phyloP scores from a whole-genome alignment of 2,113 vertebrate species.

The Galbula dea region DNA sequence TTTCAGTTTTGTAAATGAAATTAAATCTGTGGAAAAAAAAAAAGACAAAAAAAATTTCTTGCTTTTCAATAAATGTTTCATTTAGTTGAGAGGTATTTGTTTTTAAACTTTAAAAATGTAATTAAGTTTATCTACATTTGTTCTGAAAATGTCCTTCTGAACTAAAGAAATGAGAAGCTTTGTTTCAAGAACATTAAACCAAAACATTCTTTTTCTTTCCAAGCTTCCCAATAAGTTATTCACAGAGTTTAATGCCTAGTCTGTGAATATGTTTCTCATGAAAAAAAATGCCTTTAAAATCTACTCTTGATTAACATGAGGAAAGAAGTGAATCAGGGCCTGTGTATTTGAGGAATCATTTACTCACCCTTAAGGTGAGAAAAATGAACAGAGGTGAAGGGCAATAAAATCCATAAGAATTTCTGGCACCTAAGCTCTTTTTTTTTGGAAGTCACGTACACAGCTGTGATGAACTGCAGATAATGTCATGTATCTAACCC shows the following conservation, averaged over 20 bases:
- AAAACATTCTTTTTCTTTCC: neutral
- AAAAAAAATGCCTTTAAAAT: conserved; percentile 39
- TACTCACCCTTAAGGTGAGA: neutral
- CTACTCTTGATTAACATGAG: conserved; percentile 32
- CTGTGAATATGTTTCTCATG: neutral
- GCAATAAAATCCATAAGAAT: neutral
- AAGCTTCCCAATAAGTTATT: neutral
- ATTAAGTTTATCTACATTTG: neutral
- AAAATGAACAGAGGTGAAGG: conserved; percentile 29
- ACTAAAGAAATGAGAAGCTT: neutral
- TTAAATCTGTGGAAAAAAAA: neutral
- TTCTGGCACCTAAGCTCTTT: conserved; percentile 12
- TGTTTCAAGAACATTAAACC: neutral
- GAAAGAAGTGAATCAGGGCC: neutral
- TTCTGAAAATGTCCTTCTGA: neutral
- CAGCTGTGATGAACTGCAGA: conserved; percentile 16
- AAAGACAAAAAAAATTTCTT: neutral
- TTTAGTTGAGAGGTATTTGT: neutral
- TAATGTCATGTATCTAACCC: neutral
- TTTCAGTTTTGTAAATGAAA: neutral
- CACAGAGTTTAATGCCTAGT: neutral
- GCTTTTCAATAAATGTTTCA: neutral
- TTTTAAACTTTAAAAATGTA: neutral
- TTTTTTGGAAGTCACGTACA: neutral
- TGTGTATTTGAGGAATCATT: neutral